Evolutionary conservation across 2,113 vertebrate genomes (phyloP), one percentile per base, ranked within the genome.

Genomic region (Seriola dumerili): DNA sequence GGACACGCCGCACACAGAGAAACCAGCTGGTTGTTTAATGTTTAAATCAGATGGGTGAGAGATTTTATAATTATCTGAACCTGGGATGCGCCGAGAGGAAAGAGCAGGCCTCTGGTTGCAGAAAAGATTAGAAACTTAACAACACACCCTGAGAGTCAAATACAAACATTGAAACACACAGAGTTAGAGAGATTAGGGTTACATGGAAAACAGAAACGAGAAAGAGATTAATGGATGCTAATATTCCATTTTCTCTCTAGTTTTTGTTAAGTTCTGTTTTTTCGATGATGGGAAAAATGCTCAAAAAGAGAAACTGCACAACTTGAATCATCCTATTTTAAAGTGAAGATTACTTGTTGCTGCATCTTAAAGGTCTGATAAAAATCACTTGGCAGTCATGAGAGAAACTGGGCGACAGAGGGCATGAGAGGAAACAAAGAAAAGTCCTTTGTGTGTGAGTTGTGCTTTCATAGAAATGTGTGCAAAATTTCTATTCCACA

Each of bases 21-120:
- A 64, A 66, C n/a, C 66, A 80, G 62, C 79, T 66, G 52, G 48
- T 68, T 64, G 74, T 32, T 82, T 73, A 61, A 86, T 50, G 81
- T 48, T 77, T 48, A 73, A 68, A 88, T 81, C 83, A 66, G 71
- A 62, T 4, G 3, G 29, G 16, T 4, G 68, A 74, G 13, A 32
- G 19, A n/a, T 65, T 71, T 69, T 52, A n/a, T n/a, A 80, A 67
- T 4, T 17, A 8, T 2, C n/a, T 1, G 5, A 32, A 76, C 25
- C 46, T n/a, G 77, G 58, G 25, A 54, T 8, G 3, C 5, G 11
- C 1, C 36, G 13, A 42, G 29, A 66, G 55, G n/a, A 64, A 40
- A 69, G 12, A 42, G 23, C 50, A 42, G 66, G 74, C 14, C 3
- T 42, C 32, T 48, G 52, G 70, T 65, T 8, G 2, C 23, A 23